Evolutionary conservation across 2,797 vertebrate species (phyloP), one percentile per base, ranked within the genome.

Genomic region (Danio aesculapii): DNA sequence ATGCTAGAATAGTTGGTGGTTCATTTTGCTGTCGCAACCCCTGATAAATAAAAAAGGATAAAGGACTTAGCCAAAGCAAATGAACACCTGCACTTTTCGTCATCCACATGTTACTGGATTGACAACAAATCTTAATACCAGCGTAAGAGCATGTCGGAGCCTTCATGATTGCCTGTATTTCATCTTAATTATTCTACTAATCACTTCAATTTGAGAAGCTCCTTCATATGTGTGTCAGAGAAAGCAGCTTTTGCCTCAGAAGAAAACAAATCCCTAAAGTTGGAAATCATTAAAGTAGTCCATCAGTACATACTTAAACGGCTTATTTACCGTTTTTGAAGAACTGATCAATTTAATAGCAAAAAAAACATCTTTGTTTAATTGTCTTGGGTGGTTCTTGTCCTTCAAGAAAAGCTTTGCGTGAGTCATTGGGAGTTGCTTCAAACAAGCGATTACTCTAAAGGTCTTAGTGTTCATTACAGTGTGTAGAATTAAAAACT

Each of bases 301-400:
- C 10, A 17, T 55, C 50, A 55, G 39, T 71, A 17, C 13, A 30
- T 69, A 16, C 11, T 12, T 63, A 63, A 5, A n/a, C 46, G 41
- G 12, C n/a, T 46, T 71, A 57, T 73, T 59, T 73, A 14, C n/a
- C 41, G 43, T 55, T 55, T n/a, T 4, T 6, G 8, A 13, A 7
- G 3, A 4, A 9, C 30, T 8, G 3, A 9, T 59, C 84, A 85
- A 81, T 55, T 84, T 80, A 88, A 91, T 89, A 91, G 89, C 88
- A 91, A 87, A 83, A 87, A 83, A 87, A 84, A 30, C 75, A 86
- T 78, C 74, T 90, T 88, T 92, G 86, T 91, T 89, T 90, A 88
- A 90, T 87, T 88, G 89, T 81, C 83, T 87, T 39, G 75, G 61
- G 83, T 91, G 91, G 93, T 83, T 92, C 91, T 30, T 88, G 85